Base-by-base conservation (phyloP, 92 coral and sea anemone genomes). In the Palythoa heliodiscus region DNA sequence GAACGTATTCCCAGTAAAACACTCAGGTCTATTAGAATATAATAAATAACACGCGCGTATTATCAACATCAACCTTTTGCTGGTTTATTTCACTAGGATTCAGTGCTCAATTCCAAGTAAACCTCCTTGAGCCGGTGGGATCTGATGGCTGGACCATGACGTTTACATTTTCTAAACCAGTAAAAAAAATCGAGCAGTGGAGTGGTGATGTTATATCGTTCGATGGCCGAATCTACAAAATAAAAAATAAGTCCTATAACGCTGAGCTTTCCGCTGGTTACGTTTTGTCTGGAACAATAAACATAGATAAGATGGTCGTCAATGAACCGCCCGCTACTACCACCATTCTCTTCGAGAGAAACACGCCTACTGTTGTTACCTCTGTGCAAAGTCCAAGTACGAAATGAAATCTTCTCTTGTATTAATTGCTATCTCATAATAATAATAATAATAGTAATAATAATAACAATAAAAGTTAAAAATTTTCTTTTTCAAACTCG, bases 101-200 rank as follows among this genome's bases (percentile, higher is more conserved):
- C 5, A 13, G 17, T 74, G 78, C 78, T 38, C 23, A 48, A 19
- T 57, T 60, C 35, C 43, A 58, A 11, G 37, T 74, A 48, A 37
- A 35, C 1, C 87, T 83, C 19, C 75, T 58, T 13, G 66, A 88
- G 37, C 83, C 37, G 48, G 87, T 88, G 22, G 78, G 78, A 52
- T 64, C 80, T n/a, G 25, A 47, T 19, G 91, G 87, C 12, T 88
- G 91, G 91, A 88, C 67, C 35, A 52, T 88, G 77, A 88, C 70
- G 52, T 71, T 88, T 5, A 68, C 82, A 24, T 88, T 88, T 47
- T 86, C 91, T 53, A 79, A 70, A 13, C 71, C 87, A 54, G 43
- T 82, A 70, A 75, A 70, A 38, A 73, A 61, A 7, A 20, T 88
- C 50, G 24, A 83, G n/a, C 84, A 82, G 11, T 88, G 91, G 91